Percentiles rank a stretch among this genome's conserved stretches.
Evolutionary conservation across 1,140 invertebrate genomes (phyloP).

Genomic region (Neotoxoptera formosana): DNA sequence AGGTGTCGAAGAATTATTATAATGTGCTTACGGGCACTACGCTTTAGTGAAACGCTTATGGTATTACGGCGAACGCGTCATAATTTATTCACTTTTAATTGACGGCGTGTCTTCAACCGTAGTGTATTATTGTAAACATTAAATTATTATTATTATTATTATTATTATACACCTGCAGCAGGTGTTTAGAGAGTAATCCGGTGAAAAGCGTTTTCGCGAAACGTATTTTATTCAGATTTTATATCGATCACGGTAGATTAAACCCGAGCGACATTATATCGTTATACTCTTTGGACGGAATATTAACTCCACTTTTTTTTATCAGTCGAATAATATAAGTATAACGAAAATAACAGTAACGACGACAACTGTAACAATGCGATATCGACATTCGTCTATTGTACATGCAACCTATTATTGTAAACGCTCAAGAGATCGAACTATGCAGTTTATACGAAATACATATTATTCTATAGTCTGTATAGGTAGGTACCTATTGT

Average conservation of each 20-base stretch:
- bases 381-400: neutral
- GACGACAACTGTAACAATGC: too few species aligned
- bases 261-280: neutral
- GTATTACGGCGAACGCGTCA: neutral
- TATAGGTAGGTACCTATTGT: too few species aligned
- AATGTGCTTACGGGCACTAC: neutral
- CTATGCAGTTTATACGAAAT: neutral
- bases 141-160: neutral
- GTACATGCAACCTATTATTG: too few species aligned
- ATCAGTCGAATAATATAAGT: neutral
- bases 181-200: neutral
- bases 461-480: too few species aligned
- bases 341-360: neutral
- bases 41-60: neutral
- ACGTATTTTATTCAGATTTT: neutral
- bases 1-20: neutral
- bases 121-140: neutral
- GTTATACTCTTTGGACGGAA: neutral
- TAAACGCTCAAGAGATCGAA: neutral
- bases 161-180: neutral
- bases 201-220: neutral
- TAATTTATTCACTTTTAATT: constrained; percentile 28
- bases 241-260: neutral
- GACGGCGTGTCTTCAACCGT: neutral
- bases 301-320: neutral